phyloP scores from a whole-genome alignment of 2,888 invertebrate species.

The Gonocerus acuteangulatus region DNA sequence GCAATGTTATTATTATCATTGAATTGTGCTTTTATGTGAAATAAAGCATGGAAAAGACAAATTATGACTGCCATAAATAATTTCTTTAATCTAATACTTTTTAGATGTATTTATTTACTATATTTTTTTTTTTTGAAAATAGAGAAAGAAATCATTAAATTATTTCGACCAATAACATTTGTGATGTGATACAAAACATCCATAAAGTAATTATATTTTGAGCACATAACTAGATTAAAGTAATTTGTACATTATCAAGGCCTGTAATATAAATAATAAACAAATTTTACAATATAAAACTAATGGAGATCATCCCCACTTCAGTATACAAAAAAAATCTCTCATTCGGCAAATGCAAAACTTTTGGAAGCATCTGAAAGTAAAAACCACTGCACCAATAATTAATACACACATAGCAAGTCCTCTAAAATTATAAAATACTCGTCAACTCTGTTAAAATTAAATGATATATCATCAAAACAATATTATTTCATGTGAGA shows the following conservation, averaged over 20 bases:
- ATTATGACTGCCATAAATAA: conserved; percentile 1
- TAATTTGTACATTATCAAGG: conserved; percentile 24
- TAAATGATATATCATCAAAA: too few relatives aligned
- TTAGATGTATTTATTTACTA: too few relatives aligned
- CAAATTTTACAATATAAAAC: background rate
- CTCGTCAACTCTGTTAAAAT: too few relatives aligned
- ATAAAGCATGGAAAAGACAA: conserved; percentile 10
- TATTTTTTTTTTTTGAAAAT: background rate
- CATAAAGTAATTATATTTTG: conserved; percentile 4
- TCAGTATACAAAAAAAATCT: background rate
- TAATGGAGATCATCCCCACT: background rate
- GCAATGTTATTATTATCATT: conserved; percentile 8
- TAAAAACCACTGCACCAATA: too few relatives aligned
- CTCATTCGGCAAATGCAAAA: too few relatives aligned
- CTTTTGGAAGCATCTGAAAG: too few relatives aligned
- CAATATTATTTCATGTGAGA: too few relatives aligned
- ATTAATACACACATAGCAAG: too few relatives aligned
- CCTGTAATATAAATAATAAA: background rate
- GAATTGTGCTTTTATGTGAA: conserved; percentile 19
- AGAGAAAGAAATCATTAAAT: background rate
- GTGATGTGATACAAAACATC: background rate
- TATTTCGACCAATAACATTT: background rate
- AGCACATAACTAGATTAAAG: conserved; percentile 11
- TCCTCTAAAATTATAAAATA: too few relatives aligned
- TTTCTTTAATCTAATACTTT: background rate